These are phyloP conservation scores for Propsilocerus akamusi DNA, from an alignment of 1,140 invertebrate species.

Conservation along the genomic window DNA sequence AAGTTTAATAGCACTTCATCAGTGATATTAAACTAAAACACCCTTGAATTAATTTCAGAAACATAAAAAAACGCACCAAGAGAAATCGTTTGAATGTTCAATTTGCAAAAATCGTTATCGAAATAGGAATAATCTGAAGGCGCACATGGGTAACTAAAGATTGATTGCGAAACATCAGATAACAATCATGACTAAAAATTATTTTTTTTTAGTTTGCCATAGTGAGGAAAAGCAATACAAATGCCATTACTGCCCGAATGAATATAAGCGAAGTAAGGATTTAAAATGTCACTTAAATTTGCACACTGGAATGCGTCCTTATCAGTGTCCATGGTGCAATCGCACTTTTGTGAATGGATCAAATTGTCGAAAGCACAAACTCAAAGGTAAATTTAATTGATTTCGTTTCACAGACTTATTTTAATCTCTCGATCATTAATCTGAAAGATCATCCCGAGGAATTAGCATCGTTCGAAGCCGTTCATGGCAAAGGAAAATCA, in stretches of 20 bases:
- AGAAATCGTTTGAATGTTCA: background rate
- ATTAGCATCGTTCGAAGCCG: no score
- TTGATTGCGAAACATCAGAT: no score
- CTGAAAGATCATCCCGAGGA: no score
- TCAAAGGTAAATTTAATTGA: no score
- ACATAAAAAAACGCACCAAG: background rate
- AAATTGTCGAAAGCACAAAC: conserved; percentile 13
- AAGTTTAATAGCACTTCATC: background rate
- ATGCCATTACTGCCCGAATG: background rate
- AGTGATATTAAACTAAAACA: background rate
- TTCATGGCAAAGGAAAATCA: no score
- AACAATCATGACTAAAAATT: no score
- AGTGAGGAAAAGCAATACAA: conserved; percentile 1
- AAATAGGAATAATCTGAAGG: background rate
- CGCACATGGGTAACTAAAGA: background rate
- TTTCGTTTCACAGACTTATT: no score
- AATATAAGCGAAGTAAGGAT: conserved; percentile 7
- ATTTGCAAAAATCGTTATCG: background rate
- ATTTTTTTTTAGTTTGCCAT: no score
- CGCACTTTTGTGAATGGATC: conserved; percentile 11
- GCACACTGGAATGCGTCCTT: conserved; percentile 11
- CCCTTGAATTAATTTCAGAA: background rate
- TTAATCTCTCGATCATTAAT: no score
- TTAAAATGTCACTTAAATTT: conserved; percentile 12
- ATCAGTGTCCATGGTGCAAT: conserved; percentile 11